Percentiles rank a stretch among this genome's conserved stretches.
These are phyloP conservation scores for Hyposmocoma kahamanoa DNA, from an alignment of 1,140 invertebrate species.

Conservation along the genomic window DNA sequence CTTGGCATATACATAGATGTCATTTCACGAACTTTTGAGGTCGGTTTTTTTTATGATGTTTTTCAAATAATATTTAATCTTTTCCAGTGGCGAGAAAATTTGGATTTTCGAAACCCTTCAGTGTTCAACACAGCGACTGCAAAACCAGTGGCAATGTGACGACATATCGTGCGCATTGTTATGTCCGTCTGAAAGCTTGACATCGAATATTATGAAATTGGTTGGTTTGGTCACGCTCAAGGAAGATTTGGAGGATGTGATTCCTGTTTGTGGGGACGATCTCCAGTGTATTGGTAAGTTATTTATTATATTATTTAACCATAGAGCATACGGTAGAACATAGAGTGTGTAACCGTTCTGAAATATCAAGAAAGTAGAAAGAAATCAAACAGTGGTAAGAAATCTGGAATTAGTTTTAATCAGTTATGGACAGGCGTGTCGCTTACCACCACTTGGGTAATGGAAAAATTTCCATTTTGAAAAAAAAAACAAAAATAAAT, in stretches of 20 bases:
- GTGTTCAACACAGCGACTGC: constrained; percentile 15
- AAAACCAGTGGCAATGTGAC: constrained; percentile 20
- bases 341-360: too few species aligned
- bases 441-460: too few species aligned
- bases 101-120: constrained; percentile 50
- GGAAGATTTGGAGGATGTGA: background rate
- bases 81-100: constrained; percentile 49
- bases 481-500: too few species aligned
- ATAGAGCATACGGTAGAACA: too few species aligned
- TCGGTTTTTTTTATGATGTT: background rate
- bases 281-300: too few species aligned
- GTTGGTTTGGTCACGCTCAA: background rate
- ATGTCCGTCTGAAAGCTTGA: background rate
- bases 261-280: background rate
- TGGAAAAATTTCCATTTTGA: too few species aligned
- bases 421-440: too few species aligned
- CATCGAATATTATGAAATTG: background rate
- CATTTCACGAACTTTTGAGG: background rate
- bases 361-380: too few species aligned
- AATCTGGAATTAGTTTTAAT: too few species aligned
- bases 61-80: constrained; percentile 3
- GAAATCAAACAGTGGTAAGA: too few species aligned
- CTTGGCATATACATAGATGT: background rate
- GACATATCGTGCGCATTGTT: constrained; percentile 23
- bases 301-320: too few species aligned